Evolutionary conservation across 1,140 invertebrate genomes (phyloP).

Genomic region (Matsumurasca onukii): DNA sequence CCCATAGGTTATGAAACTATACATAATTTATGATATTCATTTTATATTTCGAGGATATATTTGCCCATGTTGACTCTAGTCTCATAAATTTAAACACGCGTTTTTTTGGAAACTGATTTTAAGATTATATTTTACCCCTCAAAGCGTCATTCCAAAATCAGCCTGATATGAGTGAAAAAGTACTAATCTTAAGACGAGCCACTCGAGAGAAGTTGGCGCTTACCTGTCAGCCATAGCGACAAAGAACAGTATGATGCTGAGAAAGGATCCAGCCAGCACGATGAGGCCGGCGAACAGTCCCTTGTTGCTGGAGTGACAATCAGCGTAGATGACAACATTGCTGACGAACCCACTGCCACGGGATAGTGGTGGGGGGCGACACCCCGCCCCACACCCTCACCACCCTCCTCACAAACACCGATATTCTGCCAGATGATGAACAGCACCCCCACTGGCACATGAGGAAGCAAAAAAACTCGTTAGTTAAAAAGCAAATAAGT

Average conservation of each 20-base stretch:
- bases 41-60: too few species aligned
- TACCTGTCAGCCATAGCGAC: conserved; percentile 59
- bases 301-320: conserved; percentile 71
- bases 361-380: conserved; percentile 5
- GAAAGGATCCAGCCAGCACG: conserved; percentile 60
- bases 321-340: conserved; percentile 64
- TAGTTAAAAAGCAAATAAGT: neutral
- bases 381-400: conserved; percentile 36
- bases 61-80: too few species aligned
- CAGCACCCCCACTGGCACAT: conserved; percentile 69
- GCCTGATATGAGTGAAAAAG: too few species aligned
- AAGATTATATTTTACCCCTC: too few species aligned
- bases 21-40: too few species aligned
- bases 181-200: too few species aligned
- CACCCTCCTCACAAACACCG: conserved; percentile 53
- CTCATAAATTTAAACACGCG: too few species aligned
- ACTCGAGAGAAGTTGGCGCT: too few species aligned
- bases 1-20: too few species aligned
- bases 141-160: too few species aligned
- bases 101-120: too few species aligned
- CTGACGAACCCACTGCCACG: conserved; percentile 46
- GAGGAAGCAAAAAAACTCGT: conserved; percentile 33
- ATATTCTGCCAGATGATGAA: conserved; percentile 73
- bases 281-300: conserved; percentile 68
- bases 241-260: conserved; percentile 68